Base-by-base conservation (phyloP, 2,797 vertebrate species). In the Chelmon rostratus region DNA sequence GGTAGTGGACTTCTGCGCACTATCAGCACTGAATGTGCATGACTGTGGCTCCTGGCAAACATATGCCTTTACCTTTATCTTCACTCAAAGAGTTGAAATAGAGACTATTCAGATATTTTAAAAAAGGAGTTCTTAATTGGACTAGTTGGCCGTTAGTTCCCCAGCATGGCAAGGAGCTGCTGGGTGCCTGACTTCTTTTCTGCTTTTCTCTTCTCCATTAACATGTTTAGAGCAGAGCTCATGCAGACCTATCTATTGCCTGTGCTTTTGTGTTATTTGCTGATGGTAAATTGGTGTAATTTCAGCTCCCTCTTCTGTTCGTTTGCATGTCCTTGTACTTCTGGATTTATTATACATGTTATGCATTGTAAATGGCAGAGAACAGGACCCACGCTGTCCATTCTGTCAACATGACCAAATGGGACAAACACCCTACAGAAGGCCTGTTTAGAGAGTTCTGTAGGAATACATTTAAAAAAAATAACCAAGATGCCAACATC, bases 221-320 rank as follows among this genome's bases (percentile, higher is more conserved):
- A 50, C 2, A 3, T 57, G 31, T 78, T 64, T 64, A 57, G 40
- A 31, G 42, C 52, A 21, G 1, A 13, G 44, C 19, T 44, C 25
- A 54, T 46, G 33, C 57, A 57, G 23, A 37, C 18, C 13, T 72
- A 21, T 68, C 18, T 61, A 1, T 33, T 38, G 1, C 31, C 4
- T 11, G 33, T 44, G 49, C 21, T 70, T 81, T 64, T 47, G 47
- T 63, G 37, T 57, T 40, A 31, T 73, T 65, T 56, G 52, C n/a
- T 58, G 8, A 16, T 58, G 37, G 33, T 69, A 12, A 67, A 56
- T 23, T 25, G 9, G 50, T 78, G 82, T 65, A 1, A 84, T 81
- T 78, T 88, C 76, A 88, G 79, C 85, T 86, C 83, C 81, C 87
- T 82, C 86, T 83, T 83, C 84, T 91, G 82, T 84, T 81, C 68